These are phyloP conservation scores for Bradynema listronoti DNA, from an alignment of 1,140 invertebrate genomes.

Conservation along the genomic window DNA sequence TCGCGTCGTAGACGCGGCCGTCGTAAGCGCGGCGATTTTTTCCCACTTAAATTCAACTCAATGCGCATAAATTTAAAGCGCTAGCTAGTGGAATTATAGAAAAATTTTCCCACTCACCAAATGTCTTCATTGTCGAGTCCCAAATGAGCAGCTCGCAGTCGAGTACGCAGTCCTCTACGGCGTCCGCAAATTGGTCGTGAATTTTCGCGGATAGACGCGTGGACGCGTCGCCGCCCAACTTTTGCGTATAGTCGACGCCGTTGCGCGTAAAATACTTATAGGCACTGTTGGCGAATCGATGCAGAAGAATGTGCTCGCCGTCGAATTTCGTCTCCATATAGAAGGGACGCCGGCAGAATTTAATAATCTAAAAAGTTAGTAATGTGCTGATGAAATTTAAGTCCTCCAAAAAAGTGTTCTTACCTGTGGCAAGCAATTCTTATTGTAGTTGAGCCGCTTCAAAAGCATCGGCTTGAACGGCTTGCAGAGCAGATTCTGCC, in stretches of 20 bases:
- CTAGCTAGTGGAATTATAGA: too few relatives aligned
- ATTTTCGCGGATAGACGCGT: constrained; percentile 25
- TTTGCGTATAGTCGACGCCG: constrained; percentile 28
- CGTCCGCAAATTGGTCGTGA: constrained; percentile 27
- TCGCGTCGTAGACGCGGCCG: constrained; percentile 34
- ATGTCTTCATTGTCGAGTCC: constrained; percentile 18
- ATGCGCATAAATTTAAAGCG: not conserved
- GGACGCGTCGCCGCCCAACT: constrained; percentile 22
- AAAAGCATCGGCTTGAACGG: constrained; percentile 39
- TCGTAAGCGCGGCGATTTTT: constrained; percentile 37
- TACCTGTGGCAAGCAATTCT: constrained; percentile 33
- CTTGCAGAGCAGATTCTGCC: constrained; percentile 27
- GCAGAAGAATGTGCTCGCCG: constrained; percentile 43
- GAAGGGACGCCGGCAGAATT: constrained; percentile 35
- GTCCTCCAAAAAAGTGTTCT: not conserved
- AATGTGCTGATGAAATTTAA: too few relatives aligned
- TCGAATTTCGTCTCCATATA: constrained; percentile 41
- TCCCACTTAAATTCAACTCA: constrained; percentile 30
- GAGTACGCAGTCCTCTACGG: constrained; percentile 28
- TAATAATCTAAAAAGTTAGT: constrained; percentile 42
- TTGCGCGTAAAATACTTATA: constrained; percentile 43
- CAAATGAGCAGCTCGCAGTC: constrained; percentile 43
- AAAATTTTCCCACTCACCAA: constrained; percentile 26
- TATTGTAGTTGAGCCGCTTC: constrained; percentile 31
- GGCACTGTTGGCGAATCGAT: constrained; percentile 22